Evolutionary conservation across 2,888 invertebrate genomes (phyloP).

Genomic region (Acleris sparsana): DNA sequence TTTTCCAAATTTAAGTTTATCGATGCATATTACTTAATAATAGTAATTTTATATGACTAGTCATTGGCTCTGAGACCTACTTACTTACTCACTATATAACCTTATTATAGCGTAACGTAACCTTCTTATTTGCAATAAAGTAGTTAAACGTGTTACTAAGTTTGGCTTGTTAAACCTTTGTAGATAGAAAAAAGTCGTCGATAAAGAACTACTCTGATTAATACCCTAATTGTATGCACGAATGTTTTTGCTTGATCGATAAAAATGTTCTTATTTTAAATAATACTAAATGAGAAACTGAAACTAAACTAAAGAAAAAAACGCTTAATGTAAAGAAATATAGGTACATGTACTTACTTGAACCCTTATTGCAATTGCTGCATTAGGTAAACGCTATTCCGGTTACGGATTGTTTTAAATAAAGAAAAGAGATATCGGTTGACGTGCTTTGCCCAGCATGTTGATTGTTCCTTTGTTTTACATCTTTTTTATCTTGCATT

Average conservation of each 20-base stretch:
- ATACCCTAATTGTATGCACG: too few species aligned
- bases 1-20: conserved; percentile 9
- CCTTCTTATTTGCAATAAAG: conserved; percentile 11
- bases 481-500: background rate
- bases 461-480: too few species aligned
- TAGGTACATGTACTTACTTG: too few species aligned
- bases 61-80: conserved; percentile 19
- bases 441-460: too few species aligned
- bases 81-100: conserved; percentile 25
- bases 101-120: conserved; percentile 23
- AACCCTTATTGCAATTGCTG: too few species aligned
- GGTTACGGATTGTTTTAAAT: too few species aligned
- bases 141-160: conserved; percentile 23
- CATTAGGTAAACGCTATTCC: too few species aligned
- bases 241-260: too few species aligned
- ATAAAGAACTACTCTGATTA: background rate
- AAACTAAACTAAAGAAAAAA: background rate
- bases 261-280: background rate
- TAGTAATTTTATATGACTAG: conserved; percentile 14
- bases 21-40: conserved; percentile 17
- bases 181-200: background rate
- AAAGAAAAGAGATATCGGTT: too few species aligned
- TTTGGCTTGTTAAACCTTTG: conserved; percentile 14
- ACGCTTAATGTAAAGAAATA: too few species aligned
- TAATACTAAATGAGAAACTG: background rate